Base-by-base conservation (phyloP, 2,797 vertebrate species). In the Cryptoprocta ferox region DNA sequence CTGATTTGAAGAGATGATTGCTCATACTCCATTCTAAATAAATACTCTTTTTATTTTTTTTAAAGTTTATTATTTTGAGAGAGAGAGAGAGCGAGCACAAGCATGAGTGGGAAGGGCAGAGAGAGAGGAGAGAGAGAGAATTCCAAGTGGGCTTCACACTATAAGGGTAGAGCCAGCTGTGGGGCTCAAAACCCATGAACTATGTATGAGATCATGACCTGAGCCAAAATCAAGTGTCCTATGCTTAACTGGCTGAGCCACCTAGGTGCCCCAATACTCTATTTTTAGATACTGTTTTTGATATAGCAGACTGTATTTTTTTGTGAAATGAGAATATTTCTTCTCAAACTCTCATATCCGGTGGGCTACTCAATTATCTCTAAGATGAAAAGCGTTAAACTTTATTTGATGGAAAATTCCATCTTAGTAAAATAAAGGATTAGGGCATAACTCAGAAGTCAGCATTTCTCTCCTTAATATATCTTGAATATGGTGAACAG, bases 361-460 rank as follows among this genome's bases (percentile, higher is more conserved):
- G 32, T 85, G 48, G 61, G 42, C 26, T 89, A 84, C 48, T 95
- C 50, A 82, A 71, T 92, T 86, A 50, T 79, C 82, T 70, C 65
- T 85, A 91, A 94, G 15, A 39, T 81, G 71, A 63, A 66, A 79
- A 89, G 42, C 65, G 50, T 70, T 50, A 89, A 32, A 71, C 9
- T 95, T 88, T 93, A 63, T 50, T 81, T 94, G 78, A 94, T 73
- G 35, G 80, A 65, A 75, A 94, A 42, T 15, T 26, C 24, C 50
- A 65, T 85, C 95, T 90, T 42, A 82, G 80, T 68, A 45, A 3
- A 76, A n/a, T 66, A 80, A 89, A 93, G n/a, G 61, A 39, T 95
- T 59, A 81, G 45, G 79, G 48, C 35, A 90, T 66, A 83, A 66
- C 12, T 48, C 24, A 63, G 16, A 70, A n/a, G 12, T 81, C 26